A percentile compares a stretch with the other conserved stretches of the same genome.
These are phyloP conservation scores for Vulpes ferrilata DNA, from an alignment of 2,113 vertebrate genomes.

Conservation along the genomic window DNA sequence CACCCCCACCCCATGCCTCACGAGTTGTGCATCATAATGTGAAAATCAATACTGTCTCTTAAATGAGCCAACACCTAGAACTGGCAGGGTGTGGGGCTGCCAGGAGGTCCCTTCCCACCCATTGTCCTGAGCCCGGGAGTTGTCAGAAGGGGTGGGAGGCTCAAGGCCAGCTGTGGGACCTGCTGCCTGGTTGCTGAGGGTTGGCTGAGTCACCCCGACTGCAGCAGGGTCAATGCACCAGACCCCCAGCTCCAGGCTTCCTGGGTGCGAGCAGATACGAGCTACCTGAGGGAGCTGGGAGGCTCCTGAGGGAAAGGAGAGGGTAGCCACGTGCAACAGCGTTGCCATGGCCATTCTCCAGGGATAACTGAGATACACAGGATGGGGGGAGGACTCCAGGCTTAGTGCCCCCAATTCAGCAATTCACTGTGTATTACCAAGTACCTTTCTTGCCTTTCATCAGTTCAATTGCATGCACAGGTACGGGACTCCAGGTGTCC, in stretches of 20 bases:
- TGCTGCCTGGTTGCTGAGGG: neutral
- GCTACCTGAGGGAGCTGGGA: too few species aligned
- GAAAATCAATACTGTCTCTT: constrained; percentile 62
- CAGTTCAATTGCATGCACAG: neutral
- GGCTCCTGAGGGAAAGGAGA: neutral
- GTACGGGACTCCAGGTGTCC: neutral
- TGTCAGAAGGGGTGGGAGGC: neutral
- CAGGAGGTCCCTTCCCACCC: too few species aligned
- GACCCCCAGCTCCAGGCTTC: neutral
- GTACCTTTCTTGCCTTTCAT: neutral
- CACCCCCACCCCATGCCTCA: neutral
- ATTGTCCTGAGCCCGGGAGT: neutral
- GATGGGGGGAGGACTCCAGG: neutral
- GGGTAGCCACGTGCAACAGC: accelerated
- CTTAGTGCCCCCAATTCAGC: neutral
- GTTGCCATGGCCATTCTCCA: neutral
- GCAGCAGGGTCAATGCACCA: accelerated
- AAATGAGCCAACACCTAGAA: constrained; percentile 23
- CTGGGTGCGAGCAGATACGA: neutral
- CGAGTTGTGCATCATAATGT: constrained; percentile 54
- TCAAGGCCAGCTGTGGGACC: neutral
- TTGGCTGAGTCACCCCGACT: neutral
- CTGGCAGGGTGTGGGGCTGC: neutral
- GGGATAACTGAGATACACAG: neutral
- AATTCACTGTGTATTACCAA: neutral